Percentiles rank a stretch among this genome's conserved stretches.
Conservation (phyloP, 2,113 vertebrate genomes). For the Casuarius casuarius region DNA sequence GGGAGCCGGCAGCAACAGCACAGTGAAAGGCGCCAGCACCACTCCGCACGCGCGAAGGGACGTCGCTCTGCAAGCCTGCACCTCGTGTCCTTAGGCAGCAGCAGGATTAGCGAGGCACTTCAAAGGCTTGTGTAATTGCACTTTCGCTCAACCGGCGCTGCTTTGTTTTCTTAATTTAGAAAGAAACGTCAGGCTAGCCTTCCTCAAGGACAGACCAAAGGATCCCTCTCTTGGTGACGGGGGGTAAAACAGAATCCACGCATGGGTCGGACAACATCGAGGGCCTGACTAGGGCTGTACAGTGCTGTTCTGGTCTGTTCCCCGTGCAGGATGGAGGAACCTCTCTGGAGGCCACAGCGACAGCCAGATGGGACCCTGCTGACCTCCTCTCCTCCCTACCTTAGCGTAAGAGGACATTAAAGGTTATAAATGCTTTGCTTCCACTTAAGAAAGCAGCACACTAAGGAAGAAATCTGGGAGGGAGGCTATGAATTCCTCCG, state of each 20-base stretch:
- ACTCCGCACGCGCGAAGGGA: background rate
- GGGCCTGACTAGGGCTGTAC: background rate
- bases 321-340: background rate
- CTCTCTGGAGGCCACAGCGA: background rate
- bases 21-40: background rate
- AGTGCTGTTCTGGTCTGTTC: no score
- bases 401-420: background rate
- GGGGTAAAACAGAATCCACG: conserved; percentile 1
- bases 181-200: conserved; percentile 13
- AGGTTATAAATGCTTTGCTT: background rate
- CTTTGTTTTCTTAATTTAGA: conserved; percentile 8
- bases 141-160: conserved; percentile 21
- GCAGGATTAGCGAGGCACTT: conserved; percentile 55
- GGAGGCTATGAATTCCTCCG: background rate
- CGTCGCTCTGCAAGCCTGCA: background rate
- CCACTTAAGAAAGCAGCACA: background rate
- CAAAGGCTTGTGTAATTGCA: conserved; percentile 57
- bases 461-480: background rate
- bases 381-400: background rate
- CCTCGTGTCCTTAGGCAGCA: conserved; percentile 28
- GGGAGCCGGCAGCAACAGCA: background rate
- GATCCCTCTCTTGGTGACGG: conserved; percentile 65
- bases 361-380: accelerated
- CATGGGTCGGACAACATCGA: background rate
- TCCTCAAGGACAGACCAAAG: conserved; percentile 19